phyloP scores from a whole-genome alignment of 2,888 invertebrate species.

The Oscheius sp. region DNA sequence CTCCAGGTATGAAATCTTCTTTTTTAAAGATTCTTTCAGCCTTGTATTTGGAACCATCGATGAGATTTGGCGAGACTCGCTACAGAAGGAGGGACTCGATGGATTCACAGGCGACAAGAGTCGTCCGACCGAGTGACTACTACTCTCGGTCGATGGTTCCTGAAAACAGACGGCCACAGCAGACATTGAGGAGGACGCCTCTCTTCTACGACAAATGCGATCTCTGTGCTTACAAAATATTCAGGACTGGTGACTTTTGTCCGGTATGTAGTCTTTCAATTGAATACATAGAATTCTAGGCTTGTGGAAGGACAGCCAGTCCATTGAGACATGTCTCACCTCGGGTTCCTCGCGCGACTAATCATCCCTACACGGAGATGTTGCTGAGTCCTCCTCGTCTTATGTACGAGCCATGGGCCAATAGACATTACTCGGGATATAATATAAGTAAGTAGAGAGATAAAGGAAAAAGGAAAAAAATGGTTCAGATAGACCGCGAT shows the following conservation, averaged over 20 bases:
- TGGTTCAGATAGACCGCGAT: slow-evolving; percentile 1
- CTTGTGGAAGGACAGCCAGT: slow-evolving; percentile 25
- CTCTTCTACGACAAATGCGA: slow-evolving; percentile 35
- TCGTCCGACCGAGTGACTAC: slow-evolving; percentile 6
- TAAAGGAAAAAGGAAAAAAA: not conserved
- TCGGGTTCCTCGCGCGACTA: not conserved
- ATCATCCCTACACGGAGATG: slow-evolving; percentile 14
- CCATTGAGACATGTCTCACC: not conserved
- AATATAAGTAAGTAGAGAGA: not conserved
- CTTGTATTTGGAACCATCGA: slow-evolving; percentile 14
- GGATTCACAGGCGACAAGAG: slow-evolving; percentile 12
- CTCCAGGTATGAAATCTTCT: not conserved
- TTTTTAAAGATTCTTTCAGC: not conserved
- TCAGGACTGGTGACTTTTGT: slow-evolving; percentile 29
- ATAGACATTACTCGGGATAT: slow-evolving; percentile 2
- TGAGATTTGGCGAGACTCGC: not conserved
- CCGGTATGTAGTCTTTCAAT: slow-evolving; percentile 18
- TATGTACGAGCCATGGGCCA: slow-evolving; percentile 17
- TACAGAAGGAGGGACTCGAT: slow-evolving; percentile 20
- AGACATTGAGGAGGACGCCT: slow-evolving; percentile 18
- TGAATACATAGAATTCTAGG: slow-evolving; percentile 4
- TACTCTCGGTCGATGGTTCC: not conserved
- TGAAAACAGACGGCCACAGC: not conserved
- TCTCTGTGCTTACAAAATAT: slow-evolving; percentile 28
- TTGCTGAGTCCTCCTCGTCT: slow-evolving; percentile 13